phyloP scores from a whole-genome alignment of 37 sponge, comb jelly and placozoan species.

The Chondrosia reniformis region DNA sequence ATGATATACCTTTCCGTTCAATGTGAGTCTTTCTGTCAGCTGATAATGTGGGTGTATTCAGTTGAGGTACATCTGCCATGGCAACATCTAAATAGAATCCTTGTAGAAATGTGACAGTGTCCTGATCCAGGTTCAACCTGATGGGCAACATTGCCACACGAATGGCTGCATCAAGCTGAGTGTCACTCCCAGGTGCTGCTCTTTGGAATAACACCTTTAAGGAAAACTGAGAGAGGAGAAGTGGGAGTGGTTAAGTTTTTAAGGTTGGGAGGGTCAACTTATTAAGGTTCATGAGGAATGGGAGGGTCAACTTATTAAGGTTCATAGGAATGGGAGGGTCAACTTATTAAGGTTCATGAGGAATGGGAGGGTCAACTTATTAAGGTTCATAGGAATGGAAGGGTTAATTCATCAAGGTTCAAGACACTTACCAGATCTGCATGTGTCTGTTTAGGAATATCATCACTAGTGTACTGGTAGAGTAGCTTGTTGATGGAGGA shows the following conservation, averaged over 20 bases:
- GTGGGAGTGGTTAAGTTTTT: too few relatives aligned
- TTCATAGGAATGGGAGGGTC: too few relatives aligned
- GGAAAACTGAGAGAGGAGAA: conserved; percentile 49
- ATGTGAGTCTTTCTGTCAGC: too few relatives aligned
- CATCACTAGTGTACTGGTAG: conserved; percentile 81
- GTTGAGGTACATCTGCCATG: conserved; percentile 7
- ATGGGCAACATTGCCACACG: conserved; percentile 80
- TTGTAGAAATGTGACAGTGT: conserved; percentile 74
- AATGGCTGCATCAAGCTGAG: conserved; percentile 57
- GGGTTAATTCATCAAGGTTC: too few relatives aligned
- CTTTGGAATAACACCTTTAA: conserved; percentile 69
- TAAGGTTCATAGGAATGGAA: too few relatives aligned
- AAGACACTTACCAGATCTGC: conserved; percentile 85
- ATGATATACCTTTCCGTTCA: too few relatives aligned
- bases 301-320: too few relatives aligned
- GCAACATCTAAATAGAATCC: conserved; percentile 64
- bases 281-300: too few relatives aligned
- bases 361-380: too few relatives aligned
- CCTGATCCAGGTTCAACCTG: conserved; percentile 93
- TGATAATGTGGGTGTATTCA: too few relatives aligned
- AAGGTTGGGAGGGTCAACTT: too few relatives aligned
- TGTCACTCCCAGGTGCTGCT: conserved; percentile 44
- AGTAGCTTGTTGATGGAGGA: conserved; percentile 94
- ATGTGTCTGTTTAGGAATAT: conserved; percentile 78
- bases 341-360: too few relatives aligned